Evolutionary conservation across 2,113 vertebrate species (phyloP).

Genomic region (Phyllopteryx taeniolatus): DNA sequence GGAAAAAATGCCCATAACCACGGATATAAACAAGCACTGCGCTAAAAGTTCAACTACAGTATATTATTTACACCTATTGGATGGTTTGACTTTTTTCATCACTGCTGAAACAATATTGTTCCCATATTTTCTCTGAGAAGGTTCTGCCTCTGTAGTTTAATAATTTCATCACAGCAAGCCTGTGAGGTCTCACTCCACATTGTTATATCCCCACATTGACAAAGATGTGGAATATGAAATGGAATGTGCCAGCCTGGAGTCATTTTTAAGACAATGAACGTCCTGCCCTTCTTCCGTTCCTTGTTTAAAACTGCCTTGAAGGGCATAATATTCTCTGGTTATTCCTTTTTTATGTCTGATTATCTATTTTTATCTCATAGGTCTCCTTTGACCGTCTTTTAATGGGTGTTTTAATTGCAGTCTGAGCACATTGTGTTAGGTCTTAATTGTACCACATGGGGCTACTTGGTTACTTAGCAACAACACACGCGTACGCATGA

Average conservation of each 20-base stretch:
- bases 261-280: conserved; percentile 26
- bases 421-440: conserved; percentile 55
- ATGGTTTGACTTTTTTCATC: conserved; percentile 3
- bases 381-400: conserved; percentile 24
- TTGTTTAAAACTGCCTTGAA: conserved; percentile 11
- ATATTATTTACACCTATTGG: neutral
- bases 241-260: conserved; percentile 17
- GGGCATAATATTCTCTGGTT: conserved; percentile 24
- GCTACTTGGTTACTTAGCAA: conserved; percentile 40
- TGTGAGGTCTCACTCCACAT: conserved; percentile 10
- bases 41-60: too few species aligned
- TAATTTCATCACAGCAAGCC: conserved; percentile 19
- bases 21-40: neutral
- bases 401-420: conserved; percentile 63
- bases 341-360: conserved; percentile 27
- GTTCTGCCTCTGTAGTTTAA: conserved; percentile 11
- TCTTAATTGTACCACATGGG: conserved; percentile 59
- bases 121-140: conserved; percentile 10
- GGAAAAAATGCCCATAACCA: neutral
- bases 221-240: conserved; percentile 23
- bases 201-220: conserved; percentile 17
- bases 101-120: conserved; percentile 29
- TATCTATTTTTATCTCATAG: conserved; percentile 38
- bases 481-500: conserved; percentile 15
- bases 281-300: conserved; percentile 9